Evolutionary conservation across 1,140 invertebrate genomes (phyloP).

Genomic region (Drosophila tsacasi): DNA sequence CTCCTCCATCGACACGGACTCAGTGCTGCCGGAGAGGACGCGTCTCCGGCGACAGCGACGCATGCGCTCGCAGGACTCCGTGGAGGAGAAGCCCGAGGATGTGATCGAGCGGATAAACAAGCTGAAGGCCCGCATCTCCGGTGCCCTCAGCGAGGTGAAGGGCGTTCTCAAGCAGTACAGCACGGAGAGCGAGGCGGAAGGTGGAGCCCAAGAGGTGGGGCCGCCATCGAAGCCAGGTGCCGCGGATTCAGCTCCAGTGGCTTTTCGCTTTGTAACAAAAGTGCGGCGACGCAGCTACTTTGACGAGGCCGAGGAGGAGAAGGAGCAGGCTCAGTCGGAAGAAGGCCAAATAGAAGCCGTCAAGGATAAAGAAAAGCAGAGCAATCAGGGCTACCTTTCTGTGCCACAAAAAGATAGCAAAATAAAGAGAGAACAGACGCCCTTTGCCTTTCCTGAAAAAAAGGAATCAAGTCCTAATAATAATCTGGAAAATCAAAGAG

Average conservation of each 20-base stretch:
- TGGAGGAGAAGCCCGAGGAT: constrained; percentile 74
- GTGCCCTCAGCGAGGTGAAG: constrained; percentile 76
- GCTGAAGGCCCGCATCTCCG: constrained; percentile 76
- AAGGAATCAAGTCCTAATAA: neutral
- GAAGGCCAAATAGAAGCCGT: neutral
- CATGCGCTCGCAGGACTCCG: constrained; percentile 72
- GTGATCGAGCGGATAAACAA: constrained; percentile 76
- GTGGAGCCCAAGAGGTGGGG: constrained; percentile 7
- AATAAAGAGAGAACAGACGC: constrained; percentile 19
- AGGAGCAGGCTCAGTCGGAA: constrained; percentile 5
- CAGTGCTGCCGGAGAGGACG: constrained; percentile 66
- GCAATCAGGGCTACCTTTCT: neutral
- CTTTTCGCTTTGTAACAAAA: constrained; percentile 77
- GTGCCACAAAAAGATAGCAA: constrained; percentile 13
- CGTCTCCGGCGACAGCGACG: constrained; percentile 70
- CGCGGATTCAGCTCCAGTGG: constrained; percentile 39
- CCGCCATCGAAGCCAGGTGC: neutral
- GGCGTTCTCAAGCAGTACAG: constrained; percentile 79
- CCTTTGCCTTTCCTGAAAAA: constrained; percentile 13
- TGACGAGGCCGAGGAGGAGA: constrained; percentile 69
- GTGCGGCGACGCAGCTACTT: constrained; percentile 74
- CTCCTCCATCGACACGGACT: constrained; percentile 64
- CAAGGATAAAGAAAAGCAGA: neutral
- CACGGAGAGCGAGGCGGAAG: constrained; percentile 66
- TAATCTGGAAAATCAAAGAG: neutral